These are phyloP conservation scores for Heliocidaris tuberculata DNA, from an alignment of 35 echinoderm and acorn worm species.

Conservation along the genomic window DNA sequence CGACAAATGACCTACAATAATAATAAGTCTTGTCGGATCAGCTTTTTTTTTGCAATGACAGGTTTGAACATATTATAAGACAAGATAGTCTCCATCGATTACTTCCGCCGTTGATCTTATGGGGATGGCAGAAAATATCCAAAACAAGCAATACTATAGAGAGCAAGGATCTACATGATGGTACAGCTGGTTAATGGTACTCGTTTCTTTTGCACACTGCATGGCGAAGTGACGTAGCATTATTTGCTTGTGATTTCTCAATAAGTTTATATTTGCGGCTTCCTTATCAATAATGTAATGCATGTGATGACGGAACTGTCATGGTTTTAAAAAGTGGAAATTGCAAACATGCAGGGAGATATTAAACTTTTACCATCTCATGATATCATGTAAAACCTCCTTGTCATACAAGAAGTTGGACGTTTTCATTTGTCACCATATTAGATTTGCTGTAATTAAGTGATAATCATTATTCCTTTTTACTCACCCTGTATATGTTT, in stretches of 20 bases:
- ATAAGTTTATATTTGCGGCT: not conserved
- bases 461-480: not conserved
- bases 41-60: not conserved
- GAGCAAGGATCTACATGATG: not conserved
- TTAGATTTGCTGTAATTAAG: too few species aligned
- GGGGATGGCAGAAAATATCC: not conserved
- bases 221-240: not conserved
- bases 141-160: not conserved
- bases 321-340: too few species aligned
- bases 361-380: too few species aligned
- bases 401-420: too few species aligned
- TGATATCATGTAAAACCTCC: too few species aligned
- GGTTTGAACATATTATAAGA: not conserved
- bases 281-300: too few species aligned
- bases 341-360: too few species aligned
- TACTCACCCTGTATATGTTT: conserved; percentile 33
- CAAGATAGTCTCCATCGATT: not conserved
- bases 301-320: too few species aligned
- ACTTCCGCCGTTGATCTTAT: not conserved
- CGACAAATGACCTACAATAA: not conserved
- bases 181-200: not conserved
- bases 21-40: not conserved
- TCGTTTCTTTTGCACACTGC: not conserved
- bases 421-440: too few species aligned
- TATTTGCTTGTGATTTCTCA: not conserved